These are phyloP conservation scores for Drosophila basisetae DNA, from an alignment of 2,888 invertebrate genomes.

Conservation along the genomic window DNA sequence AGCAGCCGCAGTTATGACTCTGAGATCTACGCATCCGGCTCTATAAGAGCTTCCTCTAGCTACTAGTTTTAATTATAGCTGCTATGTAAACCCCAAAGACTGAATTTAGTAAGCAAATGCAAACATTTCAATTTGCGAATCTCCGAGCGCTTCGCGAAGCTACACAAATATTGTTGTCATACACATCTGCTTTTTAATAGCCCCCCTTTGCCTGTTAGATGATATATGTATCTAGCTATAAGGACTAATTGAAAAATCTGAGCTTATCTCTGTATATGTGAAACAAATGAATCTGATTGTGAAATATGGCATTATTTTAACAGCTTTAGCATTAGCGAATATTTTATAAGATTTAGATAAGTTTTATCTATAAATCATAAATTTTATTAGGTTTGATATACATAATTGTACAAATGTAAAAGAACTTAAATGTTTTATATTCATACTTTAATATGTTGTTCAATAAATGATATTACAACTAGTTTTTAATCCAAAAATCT, in stretches of 20 bases:
- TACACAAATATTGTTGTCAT: slow-evolving; percentile 29
- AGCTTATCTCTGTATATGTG: slow-evolving; percentile 14
- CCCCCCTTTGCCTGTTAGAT: slow-evolving; percentile 20
- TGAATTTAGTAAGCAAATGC: slow-evolving; percentile 72
- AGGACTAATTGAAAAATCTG: slow-evolving; percentile 8
- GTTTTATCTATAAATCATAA: slow-evolving; percentile 29
- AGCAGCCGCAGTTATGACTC: slow-evolving; percentile 85
- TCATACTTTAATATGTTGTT: slow-evolving; percentile 45
- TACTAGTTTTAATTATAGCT: slow-evolving; percentile 41
- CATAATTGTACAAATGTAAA: slow-evolving; percentile 72
- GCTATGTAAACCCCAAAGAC: slow-evolving; percentile 76
- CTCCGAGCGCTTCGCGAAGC: slow-evolving; percentile 31
- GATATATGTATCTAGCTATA: slow-evolving; percentile 15
- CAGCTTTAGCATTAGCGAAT: slow-evolving; percentile 5
- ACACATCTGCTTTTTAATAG: slow-evolving; percentile 35
- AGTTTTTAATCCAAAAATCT: background rate
- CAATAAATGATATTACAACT: slow-evolving; percentile 44
- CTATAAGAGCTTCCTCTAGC: slow-evolving; percentile 84
- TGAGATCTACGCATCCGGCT: slow-evolving; percentile 85
- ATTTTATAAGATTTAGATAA: slow-evolving; percentile 14
- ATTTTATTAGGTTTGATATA: slow-evolving; percentile 18
- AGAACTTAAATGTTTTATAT: slow-evolving; percentile 53
- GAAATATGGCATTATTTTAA: slow-evolving; percentile 32
- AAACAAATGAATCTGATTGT: slow-evolving; percentile 46
- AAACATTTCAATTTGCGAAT: slow-evolving; percentile 47